A percentile compares a stretch with the other conserved stretches of the same genome.
phyloP scores from a whole-genome alignment of 2,888 invertebrate genomes.

The Apocheima hispidaria region DNA sequence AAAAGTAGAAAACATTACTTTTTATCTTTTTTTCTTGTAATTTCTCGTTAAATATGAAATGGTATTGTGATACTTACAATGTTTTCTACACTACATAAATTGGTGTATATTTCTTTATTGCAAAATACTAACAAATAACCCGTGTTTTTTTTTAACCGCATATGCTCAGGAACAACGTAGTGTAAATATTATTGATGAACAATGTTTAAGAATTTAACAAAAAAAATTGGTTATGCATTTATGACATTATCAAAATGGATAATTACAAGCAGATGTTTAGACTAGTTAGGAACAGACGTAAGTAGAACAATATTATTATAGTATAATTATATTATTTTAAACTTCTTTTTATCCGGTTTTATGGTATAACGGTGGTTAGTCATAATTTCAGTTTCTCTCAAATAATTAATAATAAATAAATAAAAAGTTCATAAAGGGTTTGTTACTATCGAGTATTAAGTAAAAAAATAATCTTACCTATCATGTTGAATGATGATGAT shows the following conservation, averaged over 20 bases:
- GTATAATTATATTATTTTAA: background rate
- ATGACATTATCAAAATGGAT: background rate
- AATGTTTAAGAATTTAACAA: too few relatives aligned
- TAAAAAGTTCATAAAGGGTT: background rate
- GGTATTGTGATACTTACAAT: background rate
- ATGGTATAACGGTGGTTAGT: background rate
- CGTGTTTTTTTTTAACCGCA: too few relatives aligned
- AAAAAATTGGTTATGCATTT: background rate
- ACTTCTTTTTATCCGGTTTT: too few relatives aligned
- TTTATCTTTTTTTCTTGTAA: constrained; percentile 6
- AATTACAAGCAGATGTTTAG: background rate
- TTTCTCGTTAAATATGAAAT: background rate
- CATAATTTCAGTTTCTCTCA: too few relatives aligned
- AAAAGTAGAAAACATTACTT: constrained; percentile 1
- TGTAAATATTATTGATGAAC: background rate
- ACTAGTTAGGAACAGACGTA: background rate
- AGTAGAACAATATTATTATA: background rate
- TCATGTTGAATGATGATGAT: constrained; percentile 69
- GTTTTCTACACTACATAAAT: too few relatives aligned
- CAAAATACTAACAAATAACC: too few relatives aligned
- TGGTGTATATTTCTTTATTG: background rate
- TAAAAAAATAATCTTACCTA: constrained; percentile 70
- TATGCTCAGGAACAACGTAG: too few relatives aligned
- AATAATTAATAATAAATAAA: constrained; percentile 6
- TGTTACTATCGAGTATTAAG: background rate